A percentile compares a stretch with the other conserved stretches of the same genome.
phyloP scores from a whole-genome alignment of 2,797 vertebrate genomes.

The Vultur gryphus region DNA sequence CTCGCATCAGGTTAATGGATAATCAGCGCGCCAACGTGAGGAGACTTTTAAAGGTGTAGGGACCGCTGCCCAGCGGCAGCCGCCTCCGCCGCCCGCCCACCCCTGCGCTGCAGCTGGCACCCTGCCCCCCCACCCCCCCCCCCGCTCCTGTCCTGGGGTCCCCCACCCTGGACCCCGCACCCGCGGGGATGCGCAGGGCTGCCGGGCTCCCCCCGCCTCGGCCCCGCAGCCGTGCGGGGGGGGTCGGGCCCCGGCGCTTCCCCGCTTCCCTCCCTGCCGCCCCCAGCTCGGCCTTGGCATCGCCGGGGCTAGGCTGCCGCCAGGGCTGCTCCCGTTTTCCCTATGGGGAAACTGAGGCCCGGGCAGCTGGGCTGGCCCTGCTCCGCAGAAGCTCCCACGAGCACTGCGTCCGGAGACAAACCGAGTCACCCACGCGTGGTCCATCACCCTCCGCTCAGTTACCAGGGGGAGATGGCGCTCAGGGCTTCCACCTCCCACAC shows the following conservation, averaged over 20 bases:
- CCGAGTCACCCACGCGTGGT: accelerated
- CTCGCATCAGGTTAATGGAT: slow-evolving; percentile 73
- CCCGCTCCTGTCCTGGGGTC: neutral
- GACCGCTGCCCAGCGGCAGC: neutral
- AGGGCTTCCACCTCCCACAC: neutral
- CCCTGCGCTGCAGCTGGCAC: too few species aligned
- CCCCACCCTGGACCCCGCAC: neutral
- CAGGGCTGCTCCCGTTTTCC: accelerated
- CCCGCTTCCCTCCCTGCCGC: neutral
- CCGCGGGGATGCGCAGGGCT: neutral
- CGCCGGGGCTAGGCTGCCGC: accelerated
- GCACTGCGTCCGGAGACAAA: neutral
- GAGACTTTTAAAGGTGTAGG: slow-evolving; percentile 72
- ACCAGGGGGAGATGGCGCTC: neutral
- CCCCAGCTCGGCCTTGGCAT: neutral
- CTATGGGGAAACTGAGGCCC: neutral
- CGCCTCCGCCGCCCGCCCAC: neutral
- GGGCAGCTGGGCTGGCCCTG: too few species aligned
- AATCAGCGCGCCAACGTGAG: slow-evolving; percentile 73
- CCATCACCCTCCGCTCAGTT: accelerated
- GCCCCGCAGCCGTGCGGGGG: neutral
- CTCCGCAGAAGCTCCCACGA: accelerated
- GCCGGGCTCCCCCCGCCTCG: neutral
- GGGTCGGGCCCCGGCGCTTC: too few species aligned
- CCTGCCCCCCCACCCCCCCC: neutral